phyloP scores from a whole-genome alignment of 2,888 invertebrate genomes.

The Apantesis nais region DNA sequence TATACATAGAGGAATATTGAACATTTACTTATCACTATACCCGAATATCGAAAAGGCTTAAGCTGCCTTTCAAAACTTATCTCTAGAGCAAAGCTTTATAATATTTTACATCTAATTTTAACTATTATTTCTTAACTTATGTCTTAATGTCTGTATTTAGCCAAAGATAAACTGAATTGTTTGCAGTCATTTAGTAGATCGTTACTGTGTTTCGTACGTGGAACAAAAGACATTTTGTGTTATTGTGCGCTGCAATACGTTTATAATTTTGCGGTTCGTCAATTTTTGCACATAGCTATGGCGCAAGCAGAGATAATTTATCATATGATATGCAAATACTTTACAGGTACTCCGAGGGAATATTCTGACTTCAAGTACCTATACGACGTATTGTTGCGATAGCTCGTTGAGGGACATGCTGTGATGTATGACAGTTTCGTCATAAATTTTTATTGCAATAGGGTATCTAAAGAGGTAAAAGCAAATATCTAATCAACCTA shows the following conservation, averaged over 20 bases:
- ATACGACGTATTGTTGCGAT: background rate
- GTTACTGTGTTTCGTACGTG: slow-evolving; percentile 17
- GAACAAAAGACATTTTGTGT: slow-evolving; percentile 25
- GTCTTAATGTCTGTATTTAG: slow-evolving; percentile 25
- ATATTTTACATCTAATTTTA: background rate
- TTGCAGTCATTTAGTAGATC: slow-evolving; percentile 18
- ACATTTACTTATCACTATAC: background rate
- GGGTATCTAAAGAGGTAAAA: background rate
- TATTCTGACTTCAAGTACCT: background rate
- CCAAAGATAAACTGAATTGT: slow-evolving; percentile 19
- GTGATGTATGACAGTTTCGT: background rate
- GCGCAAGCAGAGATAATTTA: slow-evolving; percentile 9
- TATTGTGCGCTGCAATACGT: slow-evolving; percentile 19
- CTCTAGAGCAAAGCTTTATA: background rate
- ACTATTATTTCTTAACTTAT: slow-evolving; percentile 6
- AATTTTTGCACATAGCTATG: slow-evolving; percentile 12
- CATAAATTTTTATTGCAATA: background rate
- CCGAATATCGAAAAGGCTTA: background rate
- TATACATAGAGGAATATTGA: too few species aligned
- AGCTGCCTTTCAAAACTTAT: background rate
- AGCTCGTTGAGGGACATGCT: background rate
- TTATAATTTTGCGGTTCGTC: slow-evolving; percentile 22
- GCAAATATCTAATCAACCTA: too few species aligned
- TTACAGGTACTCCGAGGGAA: background rate
- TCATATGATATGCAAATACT: background rate